Percentiles rank a stretch among this genome's conserved stretches.
phyloP scores from a whole-genome alignment of 2,888 invertebrate genomes.

The Calameuta idolon region DNA sequence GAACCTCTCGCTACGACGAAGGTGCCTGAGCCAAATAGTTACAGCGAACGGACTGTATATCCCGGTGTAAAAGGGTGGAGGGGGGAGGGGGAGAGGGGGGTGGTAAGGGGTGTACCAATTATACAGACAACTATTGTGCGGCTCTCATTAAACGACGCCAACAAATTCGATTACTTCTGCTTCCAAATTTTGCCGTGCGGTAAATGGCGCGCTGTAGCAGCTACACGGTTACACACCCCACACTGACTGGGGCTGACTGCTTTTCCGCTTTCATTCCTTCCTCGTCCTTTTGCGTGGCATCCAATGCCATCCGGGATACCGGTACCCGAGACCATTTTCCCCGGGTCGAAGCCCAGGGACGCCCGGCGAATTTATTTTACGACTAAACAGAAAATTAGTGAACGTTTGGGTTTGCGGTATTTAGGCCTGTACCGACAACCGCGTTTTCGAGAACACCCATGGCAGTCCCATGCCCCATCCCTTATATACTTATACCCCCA shows the following conservation, averaged over 20 bases:
- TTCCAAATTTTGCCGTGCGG: constrained; percentile 61
- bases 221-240: constrained; percentile 1
- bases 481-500: too few species aligned
- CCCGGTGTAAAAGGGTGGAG: constrained; percentile 34
- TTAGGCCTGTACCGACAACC: constrained; percentile 40
- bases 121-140: constrained; percentile 64
- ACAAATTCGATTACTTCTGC: constrained; percentile 67
- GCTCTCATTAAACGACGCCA: constrained; percentile 66
- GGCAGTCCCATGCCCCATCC: not conserved
- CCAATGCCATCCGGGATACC: constrained; percentile 30
- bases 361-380: constrained; percentile 62
- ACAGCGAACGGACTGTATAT: constrained; percentile 36
- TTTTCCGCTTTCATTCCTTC: constrained; percentile 24
- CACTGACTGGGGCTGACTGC: constrained; percentile 21
- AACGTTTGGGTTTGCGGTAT: constrained; percentile 62
- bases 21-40: constrained; percentile 53
- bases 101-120: constrained; percentile 59
- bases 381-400: constrained; percentile 66
- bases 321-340: constrained; percentile 55
- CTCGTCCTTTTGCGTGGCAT: constrained; percentile 27
- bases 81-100: constrained; percentile 34
- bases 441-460: constrained; percentile 8
- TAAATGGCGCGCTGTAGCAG: constrained; percentile 42
- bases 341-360: constrained; percentile 46
- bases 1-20: constrained; percentile 43